Evolutionary conservation across 2,113 vertebrate genomes (phyloP).

Genomic region (Prionailurus viverrinus): DNA sequence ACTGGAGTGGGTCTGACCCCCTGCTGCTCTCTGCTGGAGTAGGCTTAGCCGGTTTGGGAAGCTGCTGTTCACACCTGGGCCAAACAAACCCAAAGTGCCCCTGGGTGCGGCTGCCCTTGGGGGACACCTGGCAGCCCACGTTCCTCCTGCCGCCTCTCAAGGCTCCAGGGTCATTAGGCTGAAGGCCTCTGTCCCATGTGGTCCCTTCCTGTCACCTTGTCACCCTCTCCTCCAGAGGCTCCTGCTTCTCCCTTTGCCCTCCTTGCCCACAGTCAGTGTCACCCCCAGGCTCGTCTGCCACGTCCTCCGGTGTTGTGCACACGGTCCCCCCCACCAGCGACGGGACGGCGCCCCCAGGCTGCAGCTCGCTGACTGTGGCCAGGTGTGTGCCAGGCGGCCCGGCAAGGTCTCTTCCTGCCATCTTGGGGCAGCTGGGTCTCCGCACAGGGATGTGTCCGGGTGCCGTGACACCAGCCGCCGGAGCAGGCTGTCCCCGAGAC

Average conservation of each 20-base stretch:
- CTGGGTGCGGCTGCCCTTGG: not conserved
- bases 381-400: not conserved
- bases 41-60: not conserved
- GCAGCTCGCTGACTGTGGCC: not conserved
- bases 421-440: not conserved
- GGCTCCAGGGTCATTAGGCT: not conserved
- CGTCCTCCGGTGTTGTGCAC: no score
- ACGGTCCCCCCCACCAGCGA: not conserved
- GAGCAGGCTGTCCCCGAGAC: not conserved
- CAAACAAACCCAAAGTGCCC: no score
- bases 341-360: not conserved
- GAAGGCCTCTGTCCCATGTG: not conserved
- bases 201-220: not conserved
- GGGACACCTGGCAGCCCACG: not conserved
- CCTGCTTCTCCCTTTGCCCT: not conserved
- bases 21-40: no score
- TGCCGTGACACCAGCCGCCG: rapidly evolving
- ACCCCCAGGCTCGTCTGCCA: not conserved
- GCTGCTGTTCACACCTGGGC: not conserved
- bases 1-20: rapidly evolving
- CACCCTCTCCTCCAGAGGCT: not conserved
- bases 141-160: not conserved
- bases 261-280: not conserved
- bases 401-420: not conserved
- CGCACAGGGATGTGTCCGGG: not conserved